Percentiles rank a stretch among this genome's conserved stretches.
These are phyloP conservation scores for Collichthys lucidus DNA, from an alignment of 2,113 vertebrate species.

Conservation along the genomic window DNA sequence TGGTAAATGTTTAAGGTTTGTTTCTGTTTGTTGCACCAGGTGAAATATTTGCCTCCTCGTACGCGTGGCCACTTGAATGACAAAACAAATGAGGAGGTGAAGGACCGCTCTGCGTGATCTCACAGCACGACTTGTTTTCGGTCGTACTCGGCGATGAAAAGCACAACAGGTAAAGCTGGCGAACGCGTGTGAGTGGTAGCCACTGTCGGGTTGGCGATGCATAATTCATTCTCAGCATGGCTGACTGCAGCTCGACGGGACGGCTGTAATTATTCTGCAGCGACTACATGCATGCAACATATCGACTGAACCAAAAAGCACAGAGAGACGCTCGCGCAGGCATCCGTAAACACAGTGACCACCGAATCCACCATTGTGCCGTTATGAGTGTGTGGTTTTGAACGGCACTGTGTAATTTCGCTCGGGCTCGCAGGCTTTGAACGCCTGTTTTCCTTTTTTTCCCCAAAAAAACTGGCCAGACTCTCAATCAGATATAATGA, in stretches of 20 bases:
- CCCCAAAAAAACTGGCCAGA: slow-evolving; percentile 46
- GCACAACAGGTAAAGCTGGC: slow-evolving; percentile 53
- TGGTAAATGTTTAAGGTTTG: background rate
- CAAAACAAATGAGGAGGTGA: slow-evolving; percentile 53
- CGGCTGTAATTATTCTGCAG: slow-evolving; percentile 28
- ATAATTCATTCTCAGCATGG: slow-evolving; percentile 47
- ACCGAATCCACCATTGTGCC: slow-evolving; percentile 32
- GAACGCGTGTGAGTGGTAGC: slow-evolving; percentile 38
- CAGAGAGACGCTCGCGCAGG: background rate
- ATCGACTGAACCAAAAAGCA: slow-evolving; percentile 6
- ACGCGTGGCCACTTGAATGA: slow-evolving; percentile 49
- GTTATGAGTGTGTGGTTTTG: slow-evolving; percentile 37
- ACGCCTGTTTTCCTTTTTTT: slow-evolving; percentile 36
- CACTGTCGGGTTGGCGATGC: slow-evolving; percentile 18
- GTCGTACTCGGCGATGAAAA: slow-evolving; percentile 24
- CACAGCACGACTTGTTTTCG: slow-evolving; percentile 34
- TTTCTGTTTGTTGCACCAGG: background rate
- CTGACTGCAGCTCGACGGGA: background rate
- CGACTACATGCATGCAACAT: slow-evolving; percentile 10
- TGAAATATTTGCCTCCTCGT: background rate
- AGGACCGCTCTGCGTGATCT: slow-evolving; percentile 50
- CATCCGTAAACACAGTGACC: slow-evolving; percentile 22
- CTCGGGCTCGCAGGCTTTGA: slow-evolving; percentile 37
- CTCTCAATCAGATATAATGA: slow-evolving; percentile 73
- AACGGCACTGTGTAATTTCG: slow-evolving; percentile 57